These are phyloP conservation scores for Eristalis intricaria DNA, from an alignment of 2,888 invertebrate species.

Conservation along the genomic window DNA sequence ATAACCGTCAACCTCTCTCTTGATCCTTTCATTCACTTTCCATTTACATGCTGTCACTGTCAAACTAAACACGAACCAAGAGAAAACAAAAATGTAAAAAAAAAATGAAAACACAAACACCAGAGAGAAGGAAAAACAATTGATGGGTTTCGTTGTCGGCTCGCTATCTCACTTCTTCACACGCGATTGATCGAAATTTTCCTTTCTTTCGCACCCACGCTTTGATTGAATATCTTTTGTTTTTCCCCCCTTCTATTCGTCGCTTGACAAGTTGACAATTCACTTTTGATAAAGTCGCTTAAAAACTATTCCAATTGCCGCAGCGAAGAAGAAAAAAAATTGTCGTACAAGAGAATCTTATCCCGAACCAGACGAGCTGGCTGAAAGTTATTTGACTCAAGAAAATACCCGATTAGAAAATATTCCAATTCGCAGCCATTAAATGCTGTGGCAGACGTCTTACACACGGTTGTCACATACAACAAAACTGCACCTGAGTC, in stretches of 20 bases:
- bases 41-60: slow-evolving; percentile 48
- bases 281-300: not conserved
- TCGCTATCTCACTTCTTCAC: not conserved
- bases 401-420: slow-evolving; percentile 8
- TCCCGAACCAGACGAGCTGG: not conserved
- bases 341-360: not conserved
- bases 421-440: slow-evolving; percentile 7
- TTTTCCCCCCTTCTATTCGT: not conserved
- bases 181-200: not conserved
- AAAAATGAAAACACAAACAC: slow-evolving; percentile 15
- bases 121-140: slow-evolving; percentile 26
- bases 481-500: slow-evolving; percentile 61
- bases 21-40: slow-evolving; percentile 29
- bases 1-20: slow-evolving; percentile 22
- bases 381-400: not conserved
- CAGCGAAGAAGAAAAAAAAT: not conserved
- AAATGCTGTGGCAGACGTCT: slow-evolving; percentile 13
- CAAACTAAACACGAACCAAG: not conserved
- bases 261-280: not conserved
- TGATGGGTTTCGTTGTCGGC: not conserved
- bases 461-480: slow-evolving; percentile 16
- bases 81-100: not conserved
- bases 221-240: not conserved
- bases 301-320: not conserved
- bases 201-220: not conserved